A percentile compares a stretch with the other conserved stretches of the same genome.
Evolutionary conservation across 2,888 invertebrate species (phyloP).

Genomic region (Oxystoma pomonae): DNA sequence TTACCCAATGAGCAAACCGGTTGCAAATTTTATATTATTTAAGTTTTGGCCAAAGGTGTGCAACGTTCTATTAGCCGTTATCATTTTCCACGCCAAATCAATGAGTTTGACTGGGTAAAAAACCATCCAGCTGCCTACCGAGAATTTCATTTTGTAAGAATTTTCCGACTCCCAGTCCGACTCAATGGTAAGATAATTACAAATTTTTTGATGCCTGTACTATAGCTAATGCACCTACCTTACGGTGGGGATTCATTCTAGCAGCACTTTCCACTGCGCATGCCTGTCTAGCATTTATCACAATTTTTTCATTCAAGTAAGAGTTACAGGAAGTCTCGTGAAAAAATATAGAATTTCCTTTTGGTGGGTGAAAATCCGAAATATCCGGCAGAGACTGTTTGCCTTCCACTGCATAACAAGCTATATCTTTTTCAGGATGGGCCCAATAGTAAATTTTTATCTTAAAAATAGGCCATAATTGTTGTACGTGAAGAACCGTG

Average conservation of each 20-base stretch:
- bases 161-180: too few relatives aligned
- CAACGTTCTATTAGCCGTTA: too few relatives aligned
- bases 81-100: too few relatives aligned
- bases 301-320: conserved; percentile 42
- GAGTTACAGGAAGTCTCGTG: conserved; percentile 61
- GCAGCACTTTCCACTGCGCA: conserved; percentile 69
- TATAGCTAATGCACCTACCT: conserved; percentile 53
- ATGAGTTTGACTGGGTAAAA: too few relatives aligned
- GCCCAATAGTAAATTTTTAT: conserved; percentile 20
- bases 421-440: conserved; percentile 18
- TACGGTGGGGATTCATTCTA: conserved; percentile 54
- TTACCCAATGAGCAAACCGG: too few relatives aligned
- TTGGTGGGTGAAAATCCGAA: conserved; percentile 32
- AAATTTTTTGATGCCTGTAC: too few relatives aligned
- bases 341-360: conserved; percentile 58
- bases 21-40: too few relatives aligned
- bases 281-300: conserved; percentile 56
- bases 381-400: conserved; percentile 38
- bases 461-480: conserved; percentile 9
- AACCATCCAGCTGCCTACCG: too few relatives aligned
- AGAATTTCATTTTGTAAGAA: too few relatives aligned
- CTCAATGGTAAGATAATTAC: too few relatives aligned
- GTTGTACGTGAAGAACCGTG: not conserved
- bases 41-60: too few relatives aligned
- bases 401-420: conserved; percentile 14